Evolutionary conservation across 1,140 invertebrate genomes (phyloP), one percentile per base, ranked within the genome.

Genomic region (Dermatophagoides farinae): DNA sequence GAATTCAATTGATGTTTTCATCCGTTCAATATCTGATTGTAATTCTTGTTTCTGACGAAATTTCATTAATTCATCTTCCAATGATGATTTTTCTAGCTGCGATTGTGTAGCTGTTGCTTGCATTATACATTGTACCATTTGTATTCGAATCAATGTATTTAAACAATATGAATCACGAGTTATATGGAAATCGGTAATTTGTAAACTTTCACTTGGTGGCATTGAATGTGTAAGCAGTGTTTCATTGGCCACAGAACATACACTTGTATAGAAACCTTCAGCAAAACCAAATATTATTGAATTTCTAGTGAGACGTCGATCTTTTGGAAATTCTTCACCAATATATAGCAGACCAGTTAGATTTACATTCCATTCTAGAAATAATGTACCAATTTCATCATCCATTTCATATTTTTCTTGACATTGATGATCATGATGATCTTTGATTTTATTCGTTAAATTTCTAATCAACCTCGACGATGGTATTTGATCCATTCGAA

Each of bases 211-310:
- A 6, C 11, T 39, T 25, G 58, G 46, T 23, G 44, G 46, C 1
- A 46, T 18, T 11, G 47, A 10, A n/a, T 47, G 46, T 16, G n/a
- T 49, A 22, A 50, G 43, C 2, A 60, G 18, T 4, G 50, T 44
- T 12, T 60, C 58, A 40, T 44, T 60, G 1, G 18, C 39, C 5
- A 60, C 31, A 4, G 23, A 50, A 25, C 31, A 16, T 22, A 50
- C 11, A 43, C 46, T 52, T 22, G 46, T 60, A 71, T 90, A 93
- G 66, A 80, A 87, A 16, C 87, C 86, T 51, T 86, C 86, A 64
- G 83, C 82, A 76, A 90, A 81, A 71, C 86, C 82, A 72, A 92
- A 88, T 66, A 92, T 79, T 55, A 93, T 71, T 57, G 86, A 82
- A 69, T 91, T 88, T 18, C 77, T 71, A 65, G 78, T 77, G 62